Percentiles rank a stretch among this genome's conserved stretches.
phyloP scores from a whole-genome alignment of 2,797 vertebrate genomes.

The Alauda arvensis region DNA sequence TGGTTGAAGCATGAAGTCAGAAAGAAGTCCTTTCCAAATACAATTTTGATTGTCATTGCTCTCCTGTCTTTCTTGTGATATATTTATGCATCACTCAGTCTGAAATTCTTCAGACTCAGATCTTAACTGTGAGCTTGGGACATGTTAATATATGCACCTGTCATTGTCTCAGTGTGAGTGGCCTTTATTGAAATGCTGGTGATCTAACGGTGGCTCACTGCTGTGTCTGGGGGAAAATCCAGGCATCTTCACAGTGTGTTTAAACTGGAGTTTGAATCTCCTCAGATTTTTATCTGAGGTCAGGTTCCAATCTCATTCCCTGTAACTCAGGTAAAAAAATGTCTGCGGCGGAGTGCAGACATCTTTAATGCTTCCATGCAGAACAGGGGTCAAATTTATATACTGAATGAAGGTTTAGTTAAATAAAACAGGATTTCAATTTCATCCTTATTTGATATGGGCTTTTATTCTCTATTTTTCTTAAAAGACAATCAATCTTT shows the following conservation, averaged over 20 bases:
- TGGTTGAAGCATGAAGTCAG: background rate
- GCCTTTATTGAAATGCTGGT: background rate
- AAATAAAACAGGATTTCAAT: conserved; percentile 19
- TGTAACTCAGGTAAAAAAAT: background rate
- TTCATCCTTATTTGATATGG: background rate
- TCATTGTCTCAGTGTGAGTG: conserved; percentile 7
- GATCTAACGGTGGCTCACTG: background rate
- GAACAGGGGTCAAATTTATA: background rate
- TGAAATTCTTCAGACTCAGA: conserved; percentile 12
- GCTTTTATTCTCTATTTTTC: background rate
- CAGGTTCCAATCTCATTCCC: background rate
- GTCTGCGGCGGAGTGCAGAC: background rate
- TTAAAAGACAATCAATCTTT: background rate
- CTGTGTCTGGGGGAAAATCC: background rate
- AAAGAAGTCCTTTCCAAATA: background rate
- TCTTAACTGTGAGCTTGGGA: conserved; percentile 19
- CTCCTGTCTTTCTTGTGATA: background rate
- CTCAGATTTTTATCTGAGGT: background rate
- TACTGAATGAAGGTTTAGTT: background rate
- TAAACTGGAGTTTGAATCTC: background rate
- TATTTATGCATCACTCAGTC: conserved; percentile 10
- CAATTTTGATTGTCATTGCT: background rate
- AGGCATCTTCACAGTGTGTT: background rate
- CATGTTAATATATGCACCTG: conserved; percentile 32
- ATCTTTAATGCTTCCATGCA: background rate